These are phyloP conservation scores for Platypus cylindrus DNA, from an alignment of 2,888 invertebrate genomes.

Conservation along the genomic window DNA sequence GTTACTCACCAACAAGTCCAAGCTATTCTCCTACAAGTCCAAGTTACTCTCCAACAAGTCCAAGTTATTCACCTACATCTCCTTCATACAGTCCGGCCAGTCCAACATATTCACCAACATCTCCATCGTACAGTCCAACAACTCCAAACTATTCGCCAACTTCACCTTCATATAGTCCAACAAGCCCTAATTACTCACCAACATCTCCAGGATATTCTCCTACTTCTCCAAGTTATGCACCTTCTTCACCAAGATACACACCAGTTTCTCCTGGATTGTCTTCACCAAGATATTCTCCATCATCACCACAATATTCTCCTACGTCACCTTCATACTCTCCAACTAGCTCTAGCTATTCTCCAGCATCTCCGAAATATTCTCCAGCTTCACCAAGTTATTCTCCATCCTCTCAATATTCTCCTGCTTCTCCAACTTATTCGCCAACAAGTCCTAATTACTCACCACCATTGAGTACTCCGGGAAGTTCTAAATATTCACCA, in stretches of 20 bases:
- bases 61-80: conserved; percentile 72
- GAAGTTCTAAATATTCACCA: conserved; percentile 66
- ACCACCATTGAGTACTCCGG: conserved; percentile 58
- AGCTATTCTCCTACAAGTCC: conserved; percentile 74
- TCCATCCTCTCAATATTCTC: conserved; percentile 56
- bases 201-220: conserved; percentile 73
- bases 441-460: conserved; percentile 63
- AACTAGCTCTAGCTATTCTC: conserved; percentile 65
- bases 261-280: conserved; percentile 80
- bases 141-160: conserved; percentile 75
- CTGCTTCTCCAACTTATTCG: conserved; percentile 67
- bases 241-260: conserved; percentile 72
- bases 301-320: conserved; percentile 68
- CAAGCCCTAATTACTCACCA: conserved; percentile 69
- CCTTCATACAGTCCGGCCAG: conserved; percentile 66
- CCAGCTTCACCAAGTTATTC: conserved; percentile 69
- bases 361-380: conserved; percentile 60
- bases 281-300: conserved; percentile 77
- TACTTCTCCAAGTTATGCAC: conserved; percentile 63
- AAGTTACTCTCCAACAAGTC: conserved; percentile 73
- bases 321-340: conserved; percentile 60
- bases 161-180: conserved; percentile 57
- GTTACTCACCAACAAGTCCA: conserved; percentile 66
- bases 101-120: conserved; percentile 56
- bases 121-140: conserved; percentile 59